Percentiles rank a stretch among this genome's conserved stretches.
Conservation (phyloP, 2,797 vertebrate species). For the Rhabdomys pumilio region DNA sequence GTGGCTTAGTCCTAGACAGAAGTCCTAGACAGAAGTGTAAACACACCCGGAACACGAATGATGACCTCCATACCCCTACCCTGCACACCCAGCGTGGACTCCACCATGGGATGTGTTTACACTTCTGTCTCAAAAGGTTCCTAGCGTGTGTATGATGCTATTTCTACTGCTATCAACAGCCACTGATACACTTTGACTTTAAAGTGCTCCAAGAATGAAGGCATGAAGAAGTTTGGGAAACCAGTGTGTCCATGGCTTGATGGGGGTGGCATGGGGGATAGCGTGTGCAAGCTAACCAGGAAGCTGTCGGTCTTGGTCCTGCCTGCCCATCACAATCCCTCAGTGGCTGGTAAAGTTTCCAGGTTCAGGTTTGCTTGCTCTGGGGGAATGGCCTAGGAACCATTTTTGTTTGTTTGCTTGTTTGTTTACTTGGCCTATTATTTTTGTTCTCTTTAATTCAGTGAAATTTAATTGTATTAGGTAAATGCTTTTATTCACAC, state of each 20-base stretch:
- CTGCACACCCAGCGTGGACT: background rate
- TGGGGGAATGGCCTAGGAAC: background rate
- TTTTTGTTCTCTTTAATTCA: conserved; percentile 43
- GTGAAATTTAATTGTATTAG: conserved; percentile 24
- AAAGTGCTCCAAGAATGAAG: background rate
- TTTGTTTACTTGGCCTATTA: background rate
- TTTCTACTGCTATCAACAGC: background rate
- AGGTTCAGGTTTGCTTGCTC: background rate
- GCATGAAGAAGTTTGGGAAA: background rate
- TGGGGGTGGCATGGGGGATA: background rate
- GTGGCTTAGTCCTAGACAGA: background rate
- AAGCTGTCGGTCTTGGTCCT: background rate
- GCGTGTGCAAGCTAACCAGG: rapidly evolving
- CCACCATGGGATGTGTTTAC: background rate
- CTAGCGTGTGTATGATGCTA: background rate
- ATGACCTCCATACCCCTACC: background rate
- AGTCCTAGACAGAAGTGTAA: background rate
- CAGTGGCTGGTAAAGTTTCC: background rate
- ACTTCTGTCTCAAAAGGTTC: background rate
- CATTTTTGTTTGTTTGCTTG: background rate
- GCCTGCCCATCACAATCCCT: background rate
- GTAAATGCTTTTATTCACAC: background rate
- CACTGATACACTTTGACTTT: background rate
- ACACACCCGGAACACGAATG: background rate
- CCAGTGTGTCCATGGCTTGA: background rate